Conservation (phyloP, 1,140 invertebrate genomes). For the Theocolax elegans region DNA sequence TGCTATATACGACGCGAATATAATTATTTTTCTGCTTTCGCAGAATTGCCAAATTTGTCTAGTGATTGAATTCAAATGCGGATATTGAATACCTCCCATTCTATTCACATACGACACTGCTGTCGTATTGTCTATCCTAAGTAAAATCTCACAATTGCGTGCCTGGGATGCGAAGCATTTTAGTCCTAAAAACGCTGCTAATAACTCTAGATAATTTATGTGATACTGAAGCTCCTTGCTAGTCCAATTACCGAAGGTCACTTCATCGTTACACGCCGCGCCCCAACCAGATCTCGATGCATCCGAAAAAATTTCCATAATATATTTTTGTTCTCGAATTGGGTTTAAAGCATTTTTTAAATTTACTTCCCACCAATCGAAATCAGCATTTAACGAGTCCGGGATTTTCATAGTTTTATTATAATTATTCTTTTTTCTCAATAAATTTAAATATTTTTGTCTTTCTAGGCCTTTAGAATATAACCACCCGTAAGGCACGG, state of each 20-base stretch:
- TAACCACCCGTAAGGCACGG: constrained; percentile 35
- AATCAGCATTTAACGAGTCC: neutral
- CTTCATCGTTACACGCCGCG: constrained; percentile 31
- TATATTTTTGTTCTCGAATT: constrained; percentile 9
- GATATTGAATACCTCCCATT: constrained; percentile 45
- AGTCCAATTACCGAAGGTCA: constrained; percentile 44
- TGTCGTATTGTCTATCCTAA: constrained; percentile 50
- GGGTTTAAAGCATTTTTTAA: neutral
- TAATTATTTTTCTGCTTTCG: constrained; percentile 37
- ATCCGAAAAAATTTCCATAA: constrained; percentile 49
- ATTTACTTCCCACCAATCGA: constrained; percentile 24
- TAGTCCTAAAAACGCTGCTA: constrained; percentile 38
- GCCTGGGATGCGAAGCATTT: constrained; percentile 34
- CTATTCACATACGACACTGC: constrained; percentile 42
- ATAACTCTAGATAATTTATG: constrained; percentile 45
- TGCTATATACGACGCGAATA: constrained; percentile 47
- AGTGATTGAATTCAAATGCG: constrained; percentile 38
- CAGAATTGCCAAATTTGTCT: constrained; percentile 47
- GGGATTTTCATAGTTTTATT: neutral
- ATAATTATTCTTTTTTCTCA: constrained; percentile 7
- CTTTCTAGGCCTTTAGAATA: constrained; percentile 35
- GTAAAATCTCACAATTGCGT: constrained; percentile 41
- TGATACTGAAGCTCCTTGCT: constrained; percentile 39
- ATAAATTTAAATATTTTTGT: constrained; percentile 36
- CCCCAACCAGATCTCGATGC: constrained; percentile 50